Evolutionary conservation across 2,888 invertebrate genomes (phyloP), one percentile per base, ranked within the genome.

Genomic region (Rotaria magnacalcarata): DNA sequence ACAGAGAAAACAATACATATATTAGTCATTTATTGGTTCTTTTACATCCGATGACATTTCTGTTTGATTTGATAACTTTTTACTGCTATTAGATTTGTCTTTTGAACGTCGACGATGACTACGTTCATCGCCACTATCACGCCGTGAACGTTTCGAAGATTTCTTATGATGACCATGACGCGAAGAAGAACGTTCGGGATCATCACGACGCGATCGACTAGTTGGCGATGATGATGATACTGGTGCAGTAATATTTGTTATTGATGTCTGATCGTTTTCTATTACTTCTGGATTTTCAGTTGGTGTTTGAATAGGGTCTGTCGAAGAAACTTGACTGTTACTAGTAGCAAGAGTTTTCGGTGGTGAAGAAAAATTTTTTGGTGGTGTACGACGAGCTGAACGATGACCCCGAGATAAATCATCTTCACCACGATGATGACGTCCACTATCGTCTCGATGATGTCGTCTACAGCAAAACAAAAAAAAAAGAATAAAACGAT

Each of bases 141-240:
- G 80, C n/a, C 80, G 21, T 11, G 80, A 80, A 3, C 80, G 80
- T n/a, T 80, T 80, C 16, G 80, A 80, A 7, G 80, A 80, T 47
- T 80, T 80, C 47, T 80, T 80, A 47, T 80, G 80, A 47, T 80
- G 43, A 47, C 80, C 47, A 80, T 80, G 80, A 80, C 80, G 80
- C 0, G 80, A 80, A 24, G 80, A 80, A 47, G 80, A 80, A 47
- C 47, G 80, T 80, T 43, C 43, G 21, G 80, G 34, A 34, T 67
- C 67, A 19, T 67, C 67, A 67, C 67, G 67, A 67, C 67, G 67
- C 19, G 67, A 67, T 67, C 67, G 67, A 41, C 67, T 67, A 27
- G 16, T 41, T 3, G 67, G 67, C 11, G 67, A 67, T 2, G 56
- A 56, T 67, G 67, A 67, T 27, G 67, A 67, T 27, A 34, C 16